Percentiles rank a stretch among this genome's conserved stretches.
Evolutionary conservation across 2,113 vertebrate genomes (phyloP).

Genomic region (Tupaia tana): DNA sequence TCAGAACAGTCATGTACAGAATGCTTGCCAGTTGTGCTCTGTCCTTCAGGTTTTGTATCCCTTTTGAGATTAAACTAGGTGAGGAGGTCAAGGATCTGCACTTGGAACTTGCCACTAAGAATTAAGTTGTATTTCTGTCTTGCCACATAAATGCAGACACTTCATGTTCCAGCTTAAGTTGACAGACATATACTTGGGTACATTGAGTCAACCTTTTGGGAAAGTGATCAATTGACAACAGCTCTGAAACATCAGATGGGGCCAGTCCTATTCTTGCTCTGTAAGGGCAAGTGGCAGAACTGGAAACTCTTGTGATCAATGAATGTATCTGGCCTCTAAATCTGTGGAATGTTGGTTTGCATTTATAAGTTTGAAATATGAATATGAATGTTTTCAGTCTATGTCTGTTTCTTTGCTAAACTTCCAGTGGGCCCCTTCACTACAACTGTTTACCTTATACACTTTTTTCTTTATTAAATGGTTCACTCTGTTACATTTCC

Average conservation of each 20-base stretch:
- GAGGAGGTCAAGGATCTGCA: conserved; percentile 19
- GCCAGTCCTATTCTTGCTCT: neutral
- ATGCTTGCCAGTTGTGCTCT: neutral
- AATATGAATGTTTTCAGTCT: neutral
- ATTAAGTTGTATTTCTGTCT: neutral
- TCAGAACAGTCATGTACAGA: conserved; percentile 37
- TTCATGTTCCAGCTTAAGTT: neutral
- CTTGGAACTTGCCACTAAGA: neutral
- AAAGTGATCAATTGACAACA: neutral
- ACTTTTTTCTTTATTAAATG: neutral
- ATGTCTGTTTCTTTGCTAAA: neutral
- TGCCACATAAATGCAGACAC: neutral
- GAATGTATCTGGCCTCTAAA: neutral
- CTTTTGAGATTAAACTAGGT: neutral
- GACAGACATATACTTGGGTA: neutral
- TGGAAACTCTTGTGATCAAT: neutral
- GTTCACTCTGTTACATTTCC: neutral
- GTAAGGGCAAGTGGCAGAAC: neutral
- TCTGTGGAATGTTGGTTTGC: neutral
- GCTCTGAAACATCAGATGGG: neutral
- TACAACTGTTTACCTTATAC: neutral
- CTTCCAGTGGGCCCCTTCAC: neutral
- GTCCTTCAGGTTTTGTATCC: neutral
- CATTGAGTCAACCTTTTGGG: neutral
- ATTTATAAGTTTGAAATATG: neutral